Evolutionary conservation across 2,797 vertebrate genomes (phyloP).

Genomic region (Acanthurus tractus): DNA sequence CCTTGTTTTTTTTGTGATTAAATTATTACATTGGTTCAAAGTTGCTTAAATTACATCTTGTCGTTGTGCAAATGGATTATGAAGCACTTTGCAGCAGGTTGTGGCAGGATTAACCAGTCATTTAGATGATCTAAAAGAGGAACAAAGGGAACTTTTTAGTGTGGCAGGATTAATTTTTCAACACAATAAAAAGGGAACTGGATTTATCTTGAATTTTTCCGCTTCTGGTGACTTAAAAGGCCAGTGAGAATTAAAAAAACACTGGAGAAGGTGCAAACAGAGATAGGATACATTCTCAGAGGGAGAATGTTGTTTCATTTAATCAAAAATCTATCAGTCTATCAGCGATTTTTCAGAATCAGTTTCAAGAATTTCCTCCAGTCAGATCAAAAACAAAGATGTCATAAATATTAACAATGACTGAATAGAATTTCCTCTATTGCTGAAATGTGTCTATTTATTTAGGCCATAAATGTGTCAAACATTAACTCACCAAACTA

Average conservation of each 20-base stretch:
- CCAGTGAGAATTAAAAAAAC: background rate
- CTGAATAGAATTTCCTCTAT: background rate
- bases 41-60: conserved; percentile 47
- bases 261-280: background rate
- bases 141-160: conserved; percentile 48
- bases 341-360: conserved; percentile 9
- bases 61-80: conserved; percentile 59
- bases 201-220: conserved; percentile 1
- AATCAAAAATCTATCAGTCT: background rate
- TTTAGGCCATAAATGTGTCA: conserved; percentile 10
- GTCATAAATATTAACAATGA: conserved; percentile 2
- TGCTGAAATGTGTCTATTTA: background rate
- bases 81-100: conserved; percentile 59
- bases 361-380: background rate
- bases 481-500: conserved; percentile 15
- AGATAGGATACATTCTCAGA: background rate
- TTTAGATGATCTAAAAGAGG: conserved; percentile 50
- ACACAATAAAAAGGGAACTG: background rate
- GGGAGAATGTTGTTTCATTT: background rate
- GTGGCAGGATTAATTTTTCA: conserved; percentile 33
- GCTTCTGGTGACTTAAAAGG: background rate
- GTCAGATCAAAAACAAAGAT: conserved; percentile 7
- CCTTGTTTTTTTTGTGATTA: conserved; percentile 20
- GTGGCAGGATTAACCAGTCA: conserved; percentile 61
- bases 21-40: conserved; percentile 44